Base-by-base conservation (phyloP, 1,140 invertebrate genomes). In the Babylonia areolata region DNA sequence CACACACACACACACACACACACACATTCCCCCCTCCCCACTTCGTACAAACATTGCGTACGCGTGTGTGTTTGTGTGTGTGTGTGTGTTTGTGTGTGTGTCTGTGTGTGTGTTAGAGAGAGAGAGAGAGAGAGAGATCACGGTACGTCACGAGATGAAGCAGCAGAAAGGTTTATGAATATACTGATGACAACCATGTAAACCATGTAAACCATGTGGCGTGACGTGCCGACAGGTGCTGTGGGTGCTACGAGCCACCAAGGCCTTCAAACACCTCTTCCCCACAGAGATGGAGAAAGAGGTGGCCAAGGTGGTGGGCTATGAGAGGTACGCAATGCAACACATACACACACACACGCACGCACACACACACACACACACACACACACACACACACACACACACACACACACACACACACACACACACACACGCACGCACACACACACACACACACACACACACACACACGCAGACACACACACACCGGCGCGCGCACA, bases 261-360 rank as follows among this genome's bases (percentile, higher is more conserved):
- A 93, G 83, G 92, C 93, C 20, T 94, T 93, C 85, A 91, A 90
- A 75, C 89, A 93, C 86, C 84, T 93, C 82, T 94, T 94, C 84
- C 92, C 93, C 0, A 89, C 86, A 12, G 92, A 93, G 86, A 88
- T 93, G 86, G 92, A 92, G 80, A 83, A 54, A 35, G 92, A 94
- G 80, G 64, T 93, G 77, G 93, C 93, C 11, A 87, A 87, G 69
- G 88, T 91, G 35, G 91, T 93, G 0, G 92, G 90, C 23, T 94
- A 94, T 86, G 93, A 93, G 87, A 91, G 90, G 93, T 93, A 86
- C 23, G 81, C 35, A 11, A 1, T 82, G 64, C 46, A 51, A 23
- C 28, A n/a, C 58, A 64, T 23, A 23, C 28, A 0, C 58, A 64
- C 20, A 64, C 12, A 64, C 6, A 20, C 28, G 23, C 9, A 23